Evolutionary conservation across 2,113 vertebrate genomes (phyloP).

Genomic region (Mesitornis unicolor): DNA sequence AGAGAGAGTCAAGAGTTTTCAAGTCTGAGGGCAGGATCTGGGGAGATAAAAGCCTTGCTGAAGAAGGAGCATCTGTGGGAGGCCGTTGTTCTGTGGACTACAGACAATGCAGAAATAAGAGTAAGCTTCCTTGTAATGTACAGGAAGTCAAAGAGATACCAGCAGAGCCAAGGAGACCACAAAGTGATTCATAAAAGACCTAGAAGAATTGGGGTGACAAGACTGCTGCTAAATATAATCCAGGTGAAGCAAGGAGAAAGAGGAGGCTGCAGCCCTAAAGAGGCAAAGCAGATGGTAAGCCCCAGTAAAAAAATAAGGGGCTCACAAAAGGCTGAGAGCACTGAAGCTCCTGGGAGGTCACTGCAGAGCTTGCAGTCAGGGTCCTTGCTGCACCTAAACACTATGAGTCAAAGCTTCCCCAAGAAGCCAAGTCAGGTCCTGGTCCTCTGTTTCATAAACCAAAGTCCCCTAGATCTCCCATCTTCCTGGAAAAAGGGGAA

Average conservation of each 20-base stretch:
- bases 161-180: conserved; percentile 44
- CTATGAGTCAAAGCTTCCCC: background rate
- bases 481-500: conserved; percentile 51
- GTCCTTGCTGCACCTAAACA: background rate
- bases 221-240: conserved; percentile 20
- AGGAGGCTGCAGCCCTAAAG: background rate
- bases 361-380: background rate
- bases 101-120: background rate
- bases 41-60: background rate
- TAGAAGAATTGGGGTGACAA: background rate
- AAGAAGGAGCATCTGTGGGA: background rate
- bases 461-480: background rate
- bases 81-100: background rate
- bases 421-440: background rate
- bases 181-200: conserved; percentile 23
- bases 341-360: background rate
- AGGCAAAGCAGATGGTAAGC: background rate
- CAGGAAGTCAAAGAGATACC: conserved; percentile 35
- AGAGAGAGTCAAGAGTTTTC: background rate
- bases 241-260: background rate
- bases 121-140: conserved; percentile 18
- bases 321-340: background rate
- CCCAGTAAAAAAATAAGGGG: background rate
- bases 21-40: background rate
- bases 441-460: background rate